Conservation (phyloP, 1,140 invertebrate species). For the Drosophila parabipectinata region DNA sequence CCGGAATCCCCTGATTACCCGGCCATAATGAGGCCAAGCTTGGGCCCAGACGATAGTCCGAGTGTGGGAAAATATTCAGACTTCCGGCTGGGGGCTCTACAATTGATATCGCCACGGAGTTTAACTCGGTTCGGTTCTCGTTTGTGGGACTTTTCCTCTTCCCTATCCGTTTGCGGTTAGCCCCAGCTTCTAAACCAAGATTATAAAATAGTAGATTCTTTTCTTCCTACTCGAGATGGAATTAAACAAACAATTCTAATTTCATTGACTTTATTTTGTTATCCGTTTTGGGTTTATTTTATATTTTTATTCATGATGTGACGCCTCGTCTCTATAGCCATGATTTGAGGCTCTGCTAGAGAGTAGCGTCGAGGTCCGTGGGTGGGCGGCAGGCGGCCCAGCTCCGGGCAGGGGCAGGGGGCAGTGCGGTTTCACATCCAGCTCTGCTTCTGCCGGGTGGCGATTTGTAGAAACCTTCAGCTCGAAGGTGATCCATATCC, state of each 20-base stretch:
- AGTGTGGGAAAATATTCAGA: slow-evolving; percentile 80
- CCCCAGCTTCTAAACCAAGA: slow-evolving; percentile 38
- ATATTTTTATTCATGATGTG: background rate
- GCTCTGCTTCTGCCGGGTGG: background rate
- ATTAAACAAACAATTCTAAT: slow-evolving; percentile 9
- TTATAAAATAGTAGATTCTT: slow-evolving; percentile 10
- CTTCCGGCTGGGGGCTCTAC: slow-evolving; percentile 71
- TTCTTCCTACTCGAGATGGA: background rate
- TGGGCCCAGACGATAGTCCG: slow-evolving; percentile 28
- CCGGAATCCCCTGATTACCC: slow-evolving; percentile 6
- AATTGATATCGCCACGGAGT: slow-evolving; percentile 38
- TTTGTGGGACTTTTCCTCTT: slow-evolving; percentile 24
- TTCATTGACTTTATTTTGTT: slow-evolving; percentile 27
- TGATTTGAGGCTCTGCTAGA: slow-evolving; percentile 25
- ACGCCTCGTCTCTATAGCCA: slow-evolving; percentile 29
- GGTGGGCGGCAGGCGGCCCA: slow-evolving; percentile 8
- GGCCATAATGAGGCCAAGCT: slow-evolving; percentile 71
- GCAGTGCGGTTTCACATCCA: background rate
- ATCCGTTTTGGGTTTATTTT: slow-evolving; percentile 2
- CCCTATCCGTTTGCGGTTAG: slow-evolving; percentile 21
- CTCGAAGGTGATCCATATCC: slow-evolving; percentile 40
- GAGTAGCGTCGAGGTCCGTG: background rate
- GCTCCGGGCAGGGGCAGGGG: background rate
- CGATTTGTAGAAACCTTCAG: slow-evolving; percentile 42
- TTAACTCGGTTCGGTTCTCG: slow-evolving; percentile 44